Conservation (phyloP, 2,888 invertebrate species). For the Tribolium freemani region DNA sequence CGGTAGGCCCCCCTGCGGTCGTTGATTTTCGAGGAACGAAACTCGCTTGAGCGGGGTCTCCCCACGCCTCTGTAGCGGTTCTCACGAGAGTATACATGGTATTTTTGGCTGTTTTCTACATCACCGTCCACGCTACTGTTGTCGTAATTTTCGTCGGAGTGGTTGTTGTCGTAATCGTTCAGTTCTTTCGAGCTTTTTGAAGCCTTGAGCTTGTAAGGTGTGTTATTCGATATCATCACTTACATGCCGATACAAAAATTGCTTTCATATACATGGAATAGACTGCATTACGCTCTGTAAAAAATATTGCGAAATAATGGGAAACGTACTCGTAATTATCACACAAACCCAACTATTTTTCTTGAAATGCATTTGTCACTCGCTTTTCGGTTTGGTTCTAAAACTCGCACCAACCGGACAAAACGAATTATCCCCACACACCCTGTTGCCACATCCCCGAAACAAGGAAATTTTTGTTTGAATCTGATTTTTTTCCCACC, state of each 20-base stretch:
- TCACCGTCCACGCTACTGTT: constrained; percentile 62
- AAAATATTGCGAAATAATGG: constrained; percentile 15
- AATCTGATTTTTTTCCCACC: too few relatives aligned
- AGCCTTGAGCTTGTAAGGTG: constrained; percentile 76
- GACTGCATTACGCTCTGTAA: constrained; percentile 14
- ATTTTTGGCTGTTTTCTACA: constrained; percentile 56
- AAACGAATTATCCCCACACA: not conserved
- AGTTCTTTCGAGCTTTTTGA: constrained; percentile 70
- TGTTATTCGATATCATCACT: constrained; percentile 79
- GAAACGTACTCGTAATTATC: constrained; percentile 23
- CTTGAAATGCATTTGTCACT: constrained; percentile 45
- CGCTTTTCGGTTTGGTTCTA: not conserved
- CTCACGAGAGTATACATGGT: constrained; percentile 54
- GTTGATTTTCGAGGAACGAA: constrained; percentile 55
- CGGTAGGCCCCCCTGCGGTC: constrained; percentile 58
- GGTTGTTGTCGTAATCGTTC: constrained; percentile 68
- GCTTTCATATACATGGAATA: constrained; percentile 29
- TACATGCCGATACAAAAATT: constrained; percentile 64
- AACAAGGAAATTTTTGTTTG: too few relatives aligned
- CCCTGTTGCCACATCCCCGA: not conserved
- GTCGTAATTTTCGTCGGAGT: constrained; percentile 68
- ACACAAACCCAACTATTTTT: constrained; percentile 40
- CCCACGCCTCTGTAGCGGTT: constrained; percentile 51
- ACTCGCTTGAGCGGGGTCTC: constrained; percentile 60
- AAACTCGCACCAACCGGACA: not conserved